Base-by-base conservation (phyloP, 2,113 vertebrate genomes). In the Turdus rufiventris region DNA sequence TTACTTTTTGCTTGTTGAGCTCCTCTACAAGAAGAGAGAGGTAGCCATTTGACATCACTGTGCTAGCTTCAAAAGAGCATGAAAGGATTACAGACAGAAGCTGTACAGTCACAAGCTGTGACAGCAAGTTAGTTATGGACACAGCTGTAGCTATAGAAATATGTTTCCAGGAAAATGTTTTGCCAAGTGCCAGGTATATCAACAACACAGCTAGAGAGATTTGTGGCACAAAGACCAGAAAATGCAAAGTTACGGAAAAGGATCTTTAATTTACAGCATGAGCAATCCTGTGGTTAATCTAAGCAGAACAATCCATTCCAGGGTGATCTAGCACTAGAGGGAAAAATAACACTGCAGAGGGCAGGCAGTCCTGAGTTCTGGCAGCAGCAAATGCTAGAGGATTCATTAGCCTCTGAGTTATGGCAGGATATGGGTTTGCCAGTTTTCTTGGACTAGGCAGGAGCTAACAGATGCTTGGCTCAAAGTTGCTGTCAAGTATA, bases 211-310 rank as follows among this genome's bases (percentile, higher is more conserved):
- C 67, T 51, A 40, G 78, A 79, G 71, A 56, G 62, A 83, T 96
- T 91, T 82, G 51, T 87, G 81, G 71, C 81, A 89, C 29, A 33
- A 89, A 91, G 38, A 73, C 84, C 62, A 43, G 50, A 85, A 88
- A 89, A 95, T 63, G 67, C 66, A 89, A 75, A 89, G 76, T 51
- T 81, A 68, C 79, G 81, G 87, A 78, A 92, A 87, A 34, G 26
- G 58, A 85, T 76, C 93, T 94, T 95, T 95, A 96, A 97, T 97
- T 95, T 95, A 96, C 58, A 93, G 85, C 91, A 89, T 94, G 84
- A 94, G 50, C 77, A 82, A 76, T 72, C 54, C 94, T 89, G 85
- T 95, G 74, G 94, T 92, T 93, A 91, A 88, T 58, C 17, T 91
- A 76, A 91, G 77, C 90, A 92, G 78, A 91, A 36, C 81, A 91